Conservation (phyloP, 2,888 invertebrate genomes). For the Tyria jacobaeae region DNA sequence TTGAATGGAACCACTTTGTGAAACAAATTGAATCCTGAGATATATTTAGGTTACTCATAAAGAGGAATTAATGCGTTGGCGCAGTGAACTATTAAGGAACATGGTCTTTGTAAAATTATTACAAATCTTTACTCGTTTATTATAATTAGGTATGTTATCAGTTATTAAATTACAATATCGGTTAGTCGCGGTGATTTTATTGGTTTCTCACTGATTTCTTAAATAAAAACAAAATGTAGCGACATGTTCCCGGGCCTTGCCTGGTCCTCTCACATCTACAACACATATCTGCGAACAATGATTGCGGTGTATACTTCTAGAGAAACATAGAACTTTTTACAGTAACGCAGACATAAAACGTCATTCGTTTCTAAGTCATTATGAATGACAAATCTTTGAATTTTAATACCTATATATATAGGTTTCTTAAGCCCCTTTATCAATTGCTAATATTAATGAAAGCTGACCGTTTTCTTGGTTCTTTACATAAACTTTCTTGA, state of each 20-base stretch:
- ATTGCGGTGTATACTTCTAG: slow-evolving; percentile 8
- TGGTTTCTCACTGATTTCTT: slow-evolving; percentile 1
- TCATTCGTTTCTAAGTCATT: no score
- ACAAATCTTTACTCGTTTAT: no score
- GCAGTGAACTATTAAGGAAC: background rate
- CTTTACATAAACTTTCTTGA: background rate
- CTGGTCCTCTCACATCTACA: slow-evolving; percentile 44
- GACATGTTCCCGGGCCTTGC: slow-evolving; percentile 28
- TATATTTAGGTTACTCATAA: background rate
- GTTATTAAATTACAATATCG: slow-evolving; percentile 9
- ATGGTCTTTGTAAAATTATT: no score
- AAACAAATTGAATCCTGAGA: background rate
- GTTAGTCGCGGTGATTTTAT: background rate
- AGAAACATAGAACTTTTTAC: background rate
- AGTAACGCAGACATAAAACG: background rate
- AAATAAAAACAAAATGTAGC: slow-evolving; percentile 26
- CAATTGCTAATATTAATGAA: background rate
- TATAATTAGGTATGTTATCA: background rate
- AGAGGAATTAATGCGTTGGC: background rate
- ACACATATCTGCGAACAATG: slow-evolving; percentile 62
- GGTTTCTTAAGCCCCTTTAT: background rate
- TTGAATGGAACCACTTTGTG: background rate
- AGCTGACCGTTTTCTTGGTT: background rate
- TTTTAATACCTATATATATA: background rate
- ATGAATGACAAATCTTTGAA: no score